phyloP scores from a whole-genome alignment of 2,113 vertebrate genomes.

The Melozone crissalis region DNA sequence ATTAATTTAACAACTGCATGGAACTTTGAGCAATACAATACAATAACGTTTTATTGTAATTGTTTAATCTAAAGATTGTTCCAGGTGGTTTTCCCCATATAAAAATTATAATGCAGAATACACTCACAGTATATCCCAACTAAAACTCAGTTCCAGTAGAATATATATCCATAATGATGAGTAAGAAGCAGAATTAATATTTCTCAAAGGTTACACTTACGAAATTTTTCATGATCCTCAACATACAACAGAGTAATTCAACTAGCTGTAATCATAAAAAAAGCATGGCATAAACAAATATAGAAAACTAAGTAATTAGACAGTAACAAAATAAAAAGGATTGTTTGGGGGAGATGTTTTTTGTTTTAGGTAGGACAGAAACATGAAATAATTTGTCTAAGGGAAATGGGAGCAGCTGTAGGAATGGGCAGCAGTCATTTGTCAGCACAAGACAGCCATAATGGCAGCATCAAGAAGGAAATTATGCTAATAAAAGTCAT shows the following conservation, averaged over 20 bases:
- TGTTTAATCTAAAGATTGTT: not conserved
- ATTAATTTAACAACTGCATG: not conserved
- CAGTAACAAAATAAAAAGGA: not conserved
- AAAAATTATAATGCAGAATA: not conserved
- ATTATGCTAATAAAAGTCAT: slow-evolving; percentile 49
- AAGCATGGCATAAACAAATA: not conserved
- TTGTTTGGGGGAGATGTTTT: not conserved
- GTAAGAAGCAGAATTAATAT: slow-evolving; percentile 3
- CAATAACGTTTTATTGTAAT: not conserved
- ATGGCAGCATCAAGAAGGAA: slow-evolving; percentile 30
- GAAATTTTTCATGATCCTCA: not conserved
- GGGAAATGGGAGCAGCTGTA: slow-evolving; percentile 22
- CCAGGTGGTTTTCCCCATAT: not conserved
- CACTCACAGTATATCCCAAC: not conserved
- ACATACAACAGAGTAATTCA: not conserved
- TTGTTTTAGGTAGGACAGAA: not conserved
- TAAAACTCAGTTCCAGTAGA: not conserved
- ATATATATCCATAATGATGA: not conserved
- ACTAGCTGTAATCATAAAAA: not conserved
- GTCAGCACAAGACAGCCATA: slow-evolving; percentile 41
- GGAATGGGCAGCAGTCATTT: slow-evolving; percentile 50
- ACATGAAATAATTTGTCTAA: not conserved
- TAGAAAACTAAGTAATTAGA: not conserved
- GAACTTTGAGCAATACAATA: not conserved
- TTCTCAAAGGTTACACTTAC: not conserved